phyloP scores from a whole-genome alignment of 2,113 vertebrate species.

The Agapornis roseicollis region DNA sequence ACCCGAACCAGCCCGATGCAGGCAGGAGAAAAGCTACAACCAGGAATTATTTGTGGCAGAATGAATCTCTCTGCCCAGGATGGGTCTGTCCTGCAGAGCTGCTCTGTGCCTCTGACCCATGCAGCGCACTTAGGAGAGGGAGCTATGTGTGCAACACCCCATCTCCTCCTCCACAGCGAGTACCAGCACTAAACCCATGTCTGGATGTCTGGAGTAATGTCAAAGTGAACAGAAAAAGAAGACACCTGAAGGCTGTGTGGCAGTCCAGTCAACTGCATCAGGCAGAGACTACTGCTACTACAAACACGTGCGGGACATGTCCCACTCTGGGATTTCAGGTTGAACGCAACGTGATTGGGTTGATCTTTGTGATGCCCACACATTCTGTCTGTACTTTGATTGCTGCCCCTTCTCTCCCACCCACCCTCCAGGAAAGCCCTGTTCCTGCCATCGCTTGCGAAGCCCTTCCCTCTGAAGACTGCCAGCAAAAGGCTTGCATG shows the following conservation, averaged over 20 bases:
- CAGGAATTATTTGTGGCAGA: not conserved
- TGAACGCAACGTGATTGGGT: not conserved
- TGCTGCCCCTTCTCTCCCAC: accelerated
- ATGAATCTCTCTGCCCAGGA: not conserved
- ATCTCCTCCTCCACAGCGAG: not conserved
- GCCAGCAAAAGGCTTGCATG: not conserved
- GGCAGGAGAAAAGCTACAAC: not conserved
- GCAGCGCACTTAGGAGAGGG: accelerated
- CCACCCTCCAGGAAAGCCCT: not conserved
- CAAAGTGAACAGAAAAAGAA: not conserved
- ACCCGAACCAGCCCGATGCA: not conserved
- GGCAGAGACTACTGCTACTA: not conserved
- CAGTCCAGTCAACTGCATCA: not conserved
- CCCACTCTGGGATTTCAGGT: not conserved
- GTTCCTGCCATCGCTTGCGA: not conserved
- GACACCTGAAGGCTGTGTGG: not conserved
- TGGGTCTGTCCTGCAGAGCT: not conserved
- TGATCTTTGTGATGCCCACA: not conserved
- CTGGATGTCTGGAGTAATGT: not conserved
- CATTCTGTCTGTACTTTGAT: not conserved
- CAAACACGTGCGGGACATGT: not conserved
- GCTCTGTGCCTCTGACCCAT: not conserved
- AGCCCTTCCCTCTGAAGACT: not conserved
- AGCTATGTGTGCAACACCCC: accelerated
- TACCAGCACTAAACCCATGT: not conserved